Base-by-base conservation (phyloP, 2,797 vertebrate species). In the Saxicola maurus region DNA sequence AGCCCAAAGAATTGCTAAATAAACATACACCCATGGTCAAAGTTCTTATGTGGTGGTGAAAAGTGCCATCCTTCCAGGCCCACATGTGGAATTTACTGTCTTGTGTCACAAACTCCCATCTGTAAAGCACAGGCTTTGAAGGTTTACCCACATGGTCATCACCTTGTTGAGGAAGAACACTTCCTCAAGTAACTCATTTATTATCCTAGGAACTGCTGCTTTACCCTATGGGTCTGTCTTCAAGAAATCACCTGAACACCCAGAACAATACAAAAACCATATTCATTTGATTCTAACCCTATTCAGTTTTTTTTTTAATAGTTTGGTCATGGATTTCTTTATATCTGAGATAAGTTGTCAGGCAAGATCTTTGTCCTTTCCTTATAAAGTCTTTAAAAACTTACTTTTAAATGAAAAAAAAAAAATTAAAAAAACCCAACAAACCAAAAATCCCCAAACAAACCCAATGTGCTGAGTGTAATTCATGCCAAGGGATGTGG, bases 401-500 rank as follows among this genome's bases (percentile, higher is more conserved):
- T 15, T 31, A 48, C 11, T 49, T 61, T 30, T 5, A 55, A 87
- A 43, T 21, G 1, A 24, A n/a, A 46, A 40, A 27, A 12, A 25
- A 46, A 43, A 43, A 19, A 25, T 24, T 16, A 16, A 27, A 11
- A 48, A 28, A 10, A 7, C 46, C 25, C 46, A 27, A 17, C 6
- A 28, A 31, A 10, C 7, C 3, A 7, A 7, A 9, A 8, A 12
- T 14, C n/a, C 18, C 17, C 1, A 62, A 35, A 25, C 4, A 42
- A 48, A 8, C 16, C 11, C 12, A 91, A 77, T 57, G 76, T 64
- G 61, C 55, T 57, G 46, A 87, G 49, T 91, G 45, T 91, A 87
- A 95, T 87, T 94, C 81, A 77, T 82, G 62, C 84, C 78, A 90
- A 94, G 76, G 62, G 77, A 92, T 82, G 59, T 62, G 80, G 74